Percentiles rank a stretch among this genome's conserved stretches.
Evolutionary conservation across 2,797 vertebrate genomes (phyloP).

Genomic region (Allobates femoralis): DNA sequence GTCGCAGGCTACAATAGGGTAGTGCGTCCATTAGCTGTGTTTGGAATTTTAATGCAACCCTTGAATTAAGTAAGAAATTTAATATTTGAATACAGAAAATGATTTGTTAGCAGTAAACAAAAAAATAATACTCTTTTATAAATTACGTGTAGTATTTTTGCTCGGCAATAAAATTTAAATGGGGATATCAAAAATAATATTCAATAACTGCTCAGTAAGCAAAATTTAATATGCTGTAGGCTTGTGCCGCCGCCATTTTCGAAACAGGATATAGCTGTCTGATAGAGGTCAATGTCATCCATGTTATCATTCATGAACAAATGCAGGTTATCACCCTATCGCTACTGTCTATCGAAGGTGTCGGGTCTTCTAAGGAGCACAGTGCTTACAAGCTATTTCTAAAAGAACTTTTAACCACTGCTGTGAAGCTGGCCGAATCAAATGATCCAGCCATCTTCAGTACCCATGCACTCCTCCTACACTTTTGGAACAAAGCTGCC

Average conservation of each 20-base stretch:
- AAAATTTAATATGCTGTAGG: not conserved
- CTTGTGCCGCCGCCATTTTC: not conserved
- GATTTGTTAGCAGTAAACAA: too few relatives aligned
- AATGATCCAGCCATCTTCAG: too few relatives aligned
- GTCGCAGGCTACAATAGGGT: constrained; percentile 31
- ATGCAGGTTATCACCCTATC: too few relatives aligned
- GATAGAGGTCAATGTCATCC: not conserved
- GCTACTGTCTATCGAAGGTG: too few relatives aligned
- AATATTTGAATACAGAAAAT: not conserved
- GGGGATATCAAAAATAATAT: not conserved
- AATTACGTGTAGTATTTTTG: not conserved
- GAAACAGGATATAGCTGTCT: not conserved
- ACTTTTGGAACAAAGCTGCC: too few relatives aligned
- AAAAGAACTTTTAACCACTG: too few relatives aligned
- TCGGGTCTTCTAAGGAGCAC: too few relatives aligned
- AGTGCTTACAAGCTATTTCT: too few relatives aligned
- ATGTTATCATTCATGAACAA: not conserved
- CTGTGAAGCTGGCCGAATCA: too few relatives aligned
- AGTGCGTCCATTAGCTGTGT: constrained; percentile 19
- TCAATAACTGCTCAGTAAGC: not conserved
- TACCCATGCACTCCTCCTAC: too few relatives aligned
- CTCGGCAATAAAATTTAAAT: not conserved
- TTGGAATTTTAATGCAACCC: not conserved
- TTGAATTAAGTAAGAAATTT: not conserved
- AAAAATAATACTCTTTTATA: not conserved